Base-by-base conservation (phyloP, 2,797 vertebrate species). In the Chlorospingus semifuscus region DNA sequence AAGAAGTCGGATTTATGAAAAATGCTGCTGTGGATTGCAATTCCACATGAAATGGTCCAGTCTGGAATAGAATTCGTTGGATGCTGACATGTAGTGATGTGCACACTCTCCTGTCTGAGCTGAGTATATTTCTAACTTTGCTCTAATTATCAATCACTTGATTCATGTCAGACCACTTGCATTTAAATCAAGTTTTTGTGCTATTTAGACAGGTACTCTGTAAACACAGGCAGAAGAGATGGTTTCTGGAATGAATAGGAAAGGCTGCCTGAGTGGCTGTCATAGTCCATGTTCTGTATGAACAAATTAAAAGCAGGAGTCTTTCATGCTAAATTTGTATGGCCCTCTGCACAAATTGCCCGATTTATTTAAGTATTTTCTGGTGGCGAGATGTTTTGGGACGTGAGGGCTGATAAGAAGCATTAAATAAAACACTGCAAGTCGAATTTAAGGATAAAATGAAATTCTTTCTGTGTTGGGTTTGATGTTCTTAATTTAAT, bases 401-500 rank as follows among this genome's bases (percentile, higher is more conserved):
- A 70, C 12, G 0, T 3, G 0, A 69, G 26, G 53, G 71, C 64
- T 80, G 93, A 82, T 94, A 93, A 93, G 90, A 87, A 30, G 64
- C 81, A 17, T 94, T 93, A 79, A 90, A 82, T 94, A 93, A 91
- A 94, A 90, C 66, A 77, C 77, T 89, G 59, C 60, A 22, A 91
- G 85, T 79, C 2, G 0, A 94, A 94, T 94, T 85, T 57, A 71
- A 92, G 93, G 85, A 75, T 83, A 94, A 96, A 96, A 96, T 75
- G 60, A 71, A 84, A 83, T 93, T 91, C 60, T 87, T 70, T 90
- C 77, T 89, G n/a, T 36, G 49, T 84, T 90, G 78, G 83, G 89
- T 97, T 96, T 96, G 95, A 95, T 96, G 95, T 95, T 90, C 89
- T 70, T 96, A 96, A 96, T 96, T 95, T 95, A 96, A 94, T 96